These are phyloP conservation scores for Cottus gobio DNA, from an alignment of 2,113 vertebrate genomes.

Conservation along the genomic window DNA sequence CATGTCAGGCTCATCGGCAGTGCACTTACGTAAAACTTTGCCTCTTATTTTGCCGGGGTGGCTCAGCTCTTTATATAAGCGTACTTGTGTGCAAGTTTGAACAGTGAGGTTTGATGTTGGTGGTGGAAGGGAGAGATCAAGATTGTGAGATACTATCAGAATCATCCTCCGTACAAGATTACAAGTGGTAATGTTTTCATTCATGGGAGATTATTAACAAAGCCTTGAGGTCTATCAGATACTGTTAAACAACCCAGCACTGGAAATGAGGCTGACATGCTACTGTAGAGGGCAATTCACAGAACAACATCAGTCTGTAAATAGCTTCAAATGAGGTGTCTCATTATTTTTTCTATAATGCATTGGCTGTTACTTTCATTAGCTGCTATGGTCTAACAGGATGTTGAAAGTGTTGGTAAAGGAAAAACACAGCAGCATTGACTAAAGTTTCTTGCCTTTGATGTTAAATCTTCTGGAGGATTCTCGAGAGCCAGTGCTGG, in stretches of 20 bases:
- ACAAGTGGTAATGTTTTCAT: constrained; percentile 38
- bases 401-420: constrained; percentile 29
- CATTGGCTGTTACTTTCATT: constrained; percentile 50
- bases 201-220: constrained; percentile 44
- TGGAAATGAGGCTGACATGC: constrained; percentile 38
- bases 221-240: constrained; percentile 60
- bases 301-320: constrained; percentile 38
- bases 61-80: not conserved
- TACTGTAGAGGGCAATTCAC: constrained; percentile 34
- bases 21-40: constrained; percentile 41
- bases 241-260: constrained; percentile 39
- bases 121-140: constrained; percentile 3
- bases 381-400: constrained; percentile 24
- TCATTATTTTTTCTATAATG: constrained; percentile 37
- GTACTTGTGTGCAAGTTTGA: not conserved
- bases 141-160: constrained; percentile 41
- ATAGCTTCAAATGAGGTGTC: constrained; percentile 46
- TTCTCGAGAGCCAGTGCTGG: constrained; percentile 21
- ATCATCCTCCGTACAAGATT: constrained; percentile 50
- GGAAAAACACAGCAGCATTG: constrained; percentile 16
- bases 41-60: constrained; percentile 13
- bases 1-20: constrained; percentile 56
- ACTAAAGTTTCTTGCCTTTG: constrained; percentile 23
- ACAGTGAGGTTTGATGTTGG: not conserved
- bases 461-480: constrained; percentile 32